These are phyloP conservation scores for Littorina saxatilis DNA, from an alignment of 1,140 invertebrate genomes.

Conservation along the genomic window DNA sequence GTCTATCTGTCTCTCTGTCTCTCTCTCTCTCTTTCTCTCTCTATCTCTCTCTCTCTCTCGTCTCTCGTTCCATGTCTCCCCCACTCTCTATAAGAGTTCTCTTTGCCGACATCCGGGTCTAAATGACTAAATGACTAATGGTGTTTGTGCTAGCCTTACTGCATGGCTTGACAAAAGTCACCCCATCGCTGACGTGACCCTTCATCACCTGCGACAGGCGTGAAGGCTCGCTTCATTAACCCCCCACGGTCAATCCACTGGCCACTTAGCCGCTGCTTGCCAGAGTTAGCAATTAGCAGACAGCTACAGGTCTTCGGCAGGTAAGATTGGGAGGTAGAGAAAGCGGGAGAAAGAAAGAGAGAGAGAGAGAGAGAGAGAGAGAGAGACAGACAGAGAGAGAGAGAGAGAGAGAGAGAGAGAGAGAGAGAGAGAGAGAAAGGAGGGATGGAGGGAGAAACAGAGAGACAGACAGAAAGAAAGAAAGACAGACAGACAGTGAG, in stretches of 20 bases:
- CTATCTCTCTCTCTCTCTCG: too few species aligned
- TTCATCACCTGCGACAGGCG: background rate
- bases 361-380: background rate
- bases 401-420: background rate
- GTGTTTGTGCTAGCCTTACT: background rate
- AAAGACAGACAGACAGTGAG: background rate
- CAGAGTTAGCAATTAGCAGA: background rate
- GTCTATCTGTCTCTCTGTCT: too few species aligned
- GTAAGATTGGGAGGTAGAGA: background rate
- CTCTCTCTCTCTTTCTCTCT: too few species aligned
- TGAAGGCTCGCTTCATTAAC: background rate
- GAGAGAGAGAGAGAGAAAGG: background rate
- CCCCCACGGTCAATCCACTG: too few species aligned
- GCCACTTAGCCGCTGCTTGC: background rate
- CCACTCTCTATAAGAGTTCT: too few species aligned
- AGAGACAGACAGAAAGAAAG: background rate
- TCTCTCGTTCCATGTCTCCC: too few species aligned
- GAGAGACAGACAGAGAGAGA: background rate
- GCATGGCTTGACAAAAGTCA: background rate
- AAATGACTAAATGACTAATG: too few species aligned
- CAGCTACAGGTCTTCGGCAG: too few species aligned
- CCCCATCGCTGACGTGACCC: background rate
- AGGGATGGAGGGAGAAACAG: background rate
- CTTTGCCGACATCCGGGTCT: too few species aligned
- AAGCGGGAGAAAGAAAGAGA: slow-evolving; percentile 1